These are phyloP conservation scores for Poeciliopsis presidionis DNA, from an alignment of 2,797 vertebrate species.

Conservation along the genomic window DNA sequence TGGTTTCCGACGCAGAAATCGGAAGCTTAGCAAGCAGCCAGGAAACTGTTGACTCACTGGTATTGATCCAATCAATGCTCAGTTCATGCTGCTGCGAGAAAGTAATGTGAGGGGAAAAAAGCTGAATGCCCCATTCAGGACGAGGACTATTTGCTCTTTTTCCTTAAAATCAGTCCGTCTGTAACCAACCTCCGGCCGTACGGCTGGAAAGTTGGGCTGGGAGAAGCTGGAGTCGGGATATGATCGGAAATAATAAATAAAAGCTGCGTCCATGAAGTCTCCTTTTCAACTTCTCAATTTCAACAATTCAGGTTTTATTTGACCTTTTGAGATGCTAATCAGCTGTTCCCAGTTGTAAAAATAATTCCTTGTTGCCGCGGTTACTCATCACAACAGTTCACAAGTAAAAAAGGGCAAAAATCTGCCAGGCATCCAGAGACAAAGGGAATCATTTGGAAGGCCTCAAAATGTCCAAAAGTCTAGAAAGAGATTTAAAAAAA, in stretches of 20 bases:
- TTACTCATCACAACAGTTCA: background rate
- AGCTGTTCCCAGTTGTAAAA: background rate
- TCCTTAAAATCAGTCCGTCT: background rate
- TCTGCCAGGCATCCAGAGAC: background rate
- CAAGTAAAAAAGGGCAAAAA: background rate
- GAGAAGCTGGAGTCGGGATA: background rate
- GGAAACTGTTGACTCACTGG: conserved; percentile 44
- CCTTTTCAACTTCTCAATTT: background rate
- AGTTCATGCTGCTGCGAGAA: conserved; percentile 7
- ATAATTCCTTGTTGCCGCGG: background rate
- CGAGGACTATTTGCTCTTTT: background rate
- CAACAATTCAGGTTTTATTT: background rate
- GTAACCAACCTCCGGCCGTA: conserved; percentile 21
- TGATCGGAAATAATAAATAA: background rate
- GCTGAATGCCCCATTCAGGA: background rate
- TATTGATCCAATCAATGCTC: conserved; percentile 43
- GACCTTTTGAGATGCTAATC: background rate
- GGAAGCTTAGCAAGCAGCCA: conserved; percentile 31
- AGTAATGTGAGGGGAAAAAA: background rate
- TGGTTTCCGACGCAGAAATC: background rate
- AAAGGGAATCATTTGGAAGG: too few relatives aligned
- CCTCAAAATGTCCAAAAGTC: too few relatives aligned
- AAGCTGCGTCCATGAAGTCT: background rate
- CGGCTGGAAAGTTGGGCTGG: background rate
- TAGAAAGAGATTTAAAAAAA: too few relatives aligned